Evolutionary conservation across 2,797 vertebrate genomes (phyloP).

Genomic region (Borostomias antarcticus): DNA sequence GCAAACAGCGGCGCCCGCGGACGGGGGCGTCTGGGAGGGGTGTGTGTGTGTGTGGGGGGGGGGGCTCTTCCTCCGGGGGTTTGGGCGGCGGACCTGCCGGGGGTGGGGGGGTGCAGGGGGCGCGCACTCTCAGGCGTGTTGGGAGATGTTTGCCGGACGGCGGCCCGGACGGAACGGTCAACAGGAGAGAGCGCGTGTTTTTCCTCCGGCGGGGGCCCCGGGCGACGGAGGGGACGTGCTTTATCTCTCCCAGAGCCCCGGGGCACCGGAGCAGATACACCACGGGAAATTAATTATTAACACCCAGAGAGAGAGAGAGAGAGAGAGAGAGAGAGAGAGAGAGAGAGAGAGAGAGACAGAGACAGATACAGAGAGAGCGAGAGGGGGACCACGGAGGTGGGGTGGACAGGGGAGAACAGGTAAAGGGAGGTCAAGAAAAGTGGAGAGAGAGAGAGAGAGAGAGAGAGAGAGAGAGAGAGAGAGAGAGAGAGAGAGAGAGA

Average conservation of each 20-base stretch:
- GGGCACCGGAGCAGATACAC: conserved; percentile 58
- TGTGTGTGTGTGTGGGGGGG: conserved; percentile 45
- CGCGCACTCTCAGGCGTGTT: conserved; percentile 65
- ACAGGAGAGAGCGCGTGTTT: conserved; percentile 55
- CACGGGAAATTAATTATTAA: conserved; percentile 73
- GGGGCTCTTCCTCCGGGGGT: no score
- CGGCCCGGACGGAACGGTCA: conserved; percentile 64
- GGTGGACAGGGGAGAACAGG: no score
- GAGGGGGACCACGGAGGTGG: no score
- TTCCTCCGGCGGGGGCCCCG: conserved; percentile 38
- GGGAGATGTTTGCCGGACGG: conserved; percentile 54
- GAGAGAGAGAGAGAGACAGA: conserved; percentile 37
- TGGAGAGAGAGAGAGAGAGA: conserved; percentile 9
- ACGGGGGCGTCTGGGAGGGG: conserved; percentile 50
- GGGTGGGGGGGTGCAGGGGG: neutral
- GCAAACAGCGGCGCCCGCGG: conserved; percentile 67
- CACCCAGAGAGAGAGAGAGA: conserved; percentile 48
- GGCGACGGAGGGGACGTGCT: conserved; percentile 57
- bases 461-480: neutral
- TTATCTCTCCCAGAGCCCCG: conserved; percentile 64
- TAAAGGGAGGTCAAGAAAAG: conserved; percentile 13
- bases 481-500: neutral
- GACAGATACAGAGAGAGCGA: conserved; percentile 25
- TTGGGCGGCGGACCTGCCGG: no score
- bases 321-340: conserved; percentile 19